These are phyloP conservation scores for Galeopterus variegatus DNA, from an alignment of 2,113 vertebrate species.

Conservation along the genomic window DNA sequence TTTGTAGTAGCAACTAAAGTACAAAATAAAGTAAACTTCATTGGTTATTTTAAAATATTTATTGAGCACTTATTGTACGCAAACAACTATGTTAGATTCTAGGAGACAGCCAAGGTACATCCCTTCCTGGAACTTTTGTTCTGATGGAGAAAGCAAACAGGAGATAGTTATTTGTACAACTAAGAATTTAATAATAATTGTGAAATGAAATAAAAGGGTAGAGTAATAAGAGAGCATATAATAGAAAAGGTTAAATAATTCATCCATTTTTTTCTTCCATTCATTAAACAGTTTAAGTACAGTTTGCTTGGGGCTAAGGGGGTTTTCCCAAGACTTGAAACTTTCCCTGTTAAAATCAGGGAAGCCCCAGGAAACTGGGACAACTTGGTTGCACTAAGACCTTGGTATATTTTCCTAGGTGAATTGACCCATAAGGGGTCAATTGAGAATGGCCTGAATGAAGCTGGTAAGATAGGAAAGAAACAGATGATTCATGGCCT, in stretches of 20 bases:
- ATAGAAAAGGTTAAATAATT: background rate
- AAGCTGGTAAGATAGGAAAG: background rate
- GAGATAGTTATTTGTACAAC: conserved; percentile 3
- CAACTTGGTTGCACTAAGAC: background rate
- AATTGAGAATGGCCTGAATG: background rate
- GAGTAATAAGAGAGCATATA: background rate
- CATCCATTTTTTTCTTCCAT: background rate
- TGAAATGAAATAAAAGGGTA: background rate
- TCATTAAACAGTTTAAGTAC: background rate
- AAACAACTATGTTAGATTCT: background rate
- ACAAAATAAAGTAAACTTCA: conserved; percentile 38
- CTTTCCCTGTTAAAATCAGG: background rate
- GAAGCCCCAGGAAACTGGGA: background rate
- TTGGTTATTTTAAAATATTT: conserved; percentile 27
- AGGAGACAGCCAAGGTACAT: background rate
- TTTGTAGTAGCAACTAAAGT: background rate
- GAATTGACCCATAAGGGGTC: background rate
- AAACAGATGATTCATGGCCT: background rate
- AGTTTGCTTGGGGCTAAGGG: background rate
- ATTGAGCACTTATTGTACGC: background rate
- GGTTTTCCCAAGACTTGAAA: background rate
- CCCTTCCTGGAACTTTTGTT: background rate
- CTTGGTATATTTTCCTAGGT: background rate
- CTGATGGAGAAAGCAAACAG: background rate
- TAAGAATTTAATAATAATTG: conserved; percentile 10